These are phyloP conservation scores for Paramuricea clavata DNA, from an alignment of 92 coral and sea anemone genomes.

Conservation along the genomic window DNA sequence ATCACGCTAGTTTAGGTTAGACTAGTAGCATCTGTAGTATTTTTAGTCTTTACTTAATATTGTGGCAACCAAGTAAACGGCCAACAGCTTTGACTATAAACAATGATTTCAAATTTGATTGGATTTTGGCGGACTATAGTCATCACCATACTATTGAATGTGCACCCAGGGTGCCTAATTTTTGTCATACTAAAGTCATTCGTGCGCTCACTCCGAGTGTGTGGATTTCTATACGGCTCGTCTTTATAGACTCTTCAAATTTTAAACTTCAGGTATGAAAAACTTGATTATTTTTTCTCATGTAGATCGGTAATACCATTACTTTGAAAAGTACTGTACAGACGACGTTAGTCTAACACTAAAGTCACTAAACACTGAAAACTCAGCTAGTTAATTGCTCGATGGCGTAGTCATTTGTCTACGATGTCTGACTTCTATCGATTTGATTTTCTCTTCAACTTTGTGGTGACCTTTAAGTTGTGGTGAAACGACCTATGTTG, in stretches of 20 bases:
- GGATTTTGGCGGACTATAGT: neutral
- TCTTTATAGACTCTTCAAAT: neutral
- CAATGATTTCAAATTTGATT: neutral
- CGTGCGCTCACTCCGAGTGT: neutral
- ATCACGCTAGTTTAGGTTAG: neutral
- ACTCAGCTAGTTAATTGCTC: neutral
- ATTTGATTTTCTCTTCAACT: neutral
- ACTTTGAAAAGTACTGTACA: neutral
- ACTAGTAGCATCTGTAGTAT: neutral
- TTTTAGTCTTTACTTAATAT: neutral
- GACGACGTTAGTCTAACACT: no score
- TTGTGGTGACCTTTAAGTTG: neutral
- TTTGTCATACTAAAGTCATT: constrained; percentile 15
- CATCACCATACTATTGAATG: neutral
- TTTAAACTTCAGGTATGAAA: constrained; percentile 11
- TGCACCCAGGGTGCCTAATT: constrained; percentile 44
- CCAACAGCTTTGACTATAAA: neutral
- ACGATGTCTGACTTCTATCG: neutral
- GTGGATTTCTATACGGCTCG: neutral
- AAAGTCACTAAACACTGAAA: neutral
- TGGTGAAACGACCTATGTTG: neutral
- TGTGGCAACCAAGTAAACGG: neutral
- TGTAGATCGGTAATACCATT: neutral
- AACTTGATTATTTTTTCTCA: neutral
- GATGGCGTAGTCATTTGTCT: neutral